Evolutionary conservation across 1,140 invertebrate genomes (phyloP).

Genomic region (Neoseiulus cucumeris): DNA sequence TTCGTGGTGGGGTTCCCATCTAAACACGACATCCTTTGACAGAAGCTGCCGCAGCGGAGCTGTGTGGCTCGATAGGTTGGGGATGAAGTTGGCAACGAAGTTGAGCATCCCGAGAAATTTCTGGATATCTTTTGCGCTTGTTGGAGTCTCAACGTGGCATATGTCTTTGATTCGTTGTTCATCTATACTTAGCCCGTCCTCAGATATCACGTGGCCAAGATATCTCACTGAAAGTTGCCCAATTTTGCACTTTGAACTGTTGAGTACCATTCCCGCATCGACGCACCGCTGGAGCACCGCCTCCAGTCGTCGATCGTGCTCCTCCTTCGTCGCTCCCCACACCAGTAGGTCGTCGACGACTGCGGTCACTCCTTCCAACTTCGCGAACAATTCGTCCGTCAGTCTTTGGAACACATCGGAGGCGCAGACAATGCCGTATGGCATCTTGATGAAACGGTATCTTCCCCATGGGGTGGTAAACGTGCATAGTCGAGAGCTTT

Average conservation of each 20-base stretch:
- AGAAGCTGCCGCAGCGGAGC: slow-evolving; percentile 25
- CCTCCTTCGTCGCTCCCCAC: no score
- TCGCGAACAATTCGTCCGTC: neutral
- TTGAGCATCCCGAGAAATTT: slow-evolving; percentile 17
- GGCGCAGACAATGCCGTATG: neutral
- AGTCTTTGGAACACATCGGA: neutral
- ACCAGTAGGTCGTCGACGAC: no score
- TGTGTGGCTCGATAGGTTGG: slow-evolving; percentile 24
- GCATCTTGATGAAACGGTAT: neutral
- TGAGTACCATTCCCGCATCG: no score
- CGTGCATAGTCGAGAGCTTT: neutral
- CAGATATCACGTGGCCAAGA: no score
- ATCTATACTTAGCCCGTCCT: no score
- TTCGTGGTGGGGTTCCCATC: neutral
- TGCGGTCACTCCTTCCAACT: neutral
- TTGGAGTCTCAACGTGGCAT: neutral
- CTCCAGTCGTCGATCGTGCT: no score
- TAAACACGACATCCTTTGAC: slow-evolving; percentile 2
- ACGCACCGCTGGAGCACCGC: no score
- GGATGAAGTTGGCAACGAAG: slow-evolving; percentile 30
- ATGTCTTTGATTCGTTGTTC: neutral
- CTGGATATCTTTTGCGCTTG: slow-evolving; percentile 10
- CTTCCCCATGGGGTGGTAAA: neutral
- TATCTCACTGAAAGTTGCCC: no score
- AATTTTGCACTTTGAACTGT: no score